These are phyloP conservation scores for Ophion obscuratus DNA, from an alignment of 2,888 invertebrate species.

Conservation along the genomic window DNA sequence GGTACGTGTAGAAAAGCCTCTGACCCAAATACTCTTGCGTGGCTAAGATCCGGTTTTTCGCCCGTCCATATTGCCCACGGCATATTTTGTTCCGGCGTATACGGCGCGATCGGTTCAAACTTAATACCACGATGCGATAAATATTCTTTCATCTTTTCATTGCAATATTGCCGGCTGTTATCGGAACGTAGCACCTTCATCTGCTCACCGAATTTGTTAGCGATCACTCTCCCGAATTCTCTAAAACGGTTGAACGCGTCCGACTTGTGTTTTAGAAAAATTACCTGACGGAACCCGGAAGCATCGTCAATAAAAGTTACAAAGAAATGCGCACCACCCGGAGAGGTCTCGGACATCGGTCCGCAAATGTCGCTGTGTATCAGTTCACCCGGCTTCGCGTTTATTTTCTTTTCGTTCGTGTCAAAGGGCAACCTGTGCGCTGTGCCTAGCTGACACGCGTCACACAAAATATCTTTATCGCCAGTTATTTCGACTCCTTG, in stretches of 20 bases:
- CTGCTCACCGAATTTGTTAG: neutral
- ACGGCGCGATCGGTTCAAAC: constrained; percentile 69
- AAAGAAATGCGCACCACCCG: neutral
- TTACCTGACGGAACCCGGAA: constrained; percentile 62
- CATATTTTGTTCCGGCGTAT: constrained; percentile 74
- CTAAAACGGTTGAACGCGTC: constrained; percentile 54
- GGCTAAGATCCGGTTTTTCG: neutral
- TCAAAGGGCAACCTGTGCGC: constrained; percentile 59
- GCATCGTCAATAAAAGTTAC: constrained; percentile 63
- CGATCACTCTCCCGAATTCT: constrained; percentile 34
- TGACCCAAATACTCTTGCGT: neutral
- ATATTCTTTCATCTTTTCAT: constrained; percentile 61
- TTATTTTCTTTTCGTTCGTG: neutral
- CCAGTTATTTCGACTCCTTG: constrained; percentile 26
- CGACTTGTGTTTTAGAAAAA: constrained; percentile 62
- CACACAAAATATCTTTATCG: constrained; percentile 65
- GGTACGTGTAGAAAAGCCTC: neutral
- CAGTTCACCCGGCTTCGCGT: constrained; percentile 18
- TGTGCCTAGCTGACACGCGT: constrained; percentile 68
- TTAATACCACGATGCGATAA: constrained; percentile 68
- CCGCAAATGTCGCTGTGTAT: neutral
- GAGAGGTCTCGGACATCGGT: neutral
- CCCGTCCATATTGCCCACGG: neutral
- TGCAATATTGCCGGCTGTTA: constrained; percentile 9
- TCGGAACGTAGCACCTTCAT: constrained; percentile 60